Evolutionary conservation across 2,113 vertebrate species (phyloP), one percentile per base, ranked within the genome.

Genomic region (Ascaphus truei): DNA sequence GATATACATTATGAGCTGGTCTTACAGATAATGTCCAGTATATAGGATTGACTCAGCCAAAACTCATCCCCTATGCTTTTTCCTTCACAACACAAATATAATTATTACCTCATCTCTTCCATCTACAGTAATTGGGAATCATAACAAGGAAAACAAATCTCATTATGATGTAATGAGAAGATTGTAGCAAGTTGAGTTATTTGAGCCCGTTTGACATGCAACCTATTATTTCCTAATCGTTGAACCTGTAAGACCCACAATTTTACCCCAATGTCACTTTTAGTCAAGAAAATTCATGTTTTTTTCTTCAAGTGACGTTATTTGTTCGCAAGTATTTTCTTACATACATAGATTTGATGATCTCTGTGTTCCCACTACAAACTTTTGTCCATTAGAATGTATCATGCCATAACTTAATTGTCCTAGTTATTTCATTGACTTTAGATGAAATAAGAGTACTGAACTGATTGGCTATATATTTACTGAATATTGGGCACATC

Each of bases 251-350:
- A 48, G 27, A 26, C 7, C 59, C 31, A 15, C 33, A 33, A 41
- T 33, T 48, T n/a, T 47, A 34, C 16, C 48, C 41, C 4, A 11
- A 2, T 48, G 41, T 29, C 48, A 41, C 33, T 3, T 51, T 22
- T 25, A 48, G 10, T 34, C 39, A 61, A 26, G 13, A 45, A 1
- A 18, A 18, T 10, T 23, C n/a, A n/a, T 31, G 6, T 34, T 20
- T 34, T 12, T 8, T 31, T 43, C 20, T 45, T 45, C 15, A 22
- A 22, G 11, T 31, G 39, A 36, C 20, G 15, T 26, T 51, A 63
- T 23, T 63, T 63, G 50, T 63, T 51, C 61, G 12, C 61, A 63
- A n/a, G 45, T 31, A 63, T 25, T 36, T n/a, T n/a, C n/a, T n/a
- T 22, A 18, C 22, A 37, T 36, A 29, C 31, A 36, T 6, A 11